Evolutionary conservation across 2,888 invertebrate species (phyloP).

Genomic region (Drosophila macrothrix): DNA sequence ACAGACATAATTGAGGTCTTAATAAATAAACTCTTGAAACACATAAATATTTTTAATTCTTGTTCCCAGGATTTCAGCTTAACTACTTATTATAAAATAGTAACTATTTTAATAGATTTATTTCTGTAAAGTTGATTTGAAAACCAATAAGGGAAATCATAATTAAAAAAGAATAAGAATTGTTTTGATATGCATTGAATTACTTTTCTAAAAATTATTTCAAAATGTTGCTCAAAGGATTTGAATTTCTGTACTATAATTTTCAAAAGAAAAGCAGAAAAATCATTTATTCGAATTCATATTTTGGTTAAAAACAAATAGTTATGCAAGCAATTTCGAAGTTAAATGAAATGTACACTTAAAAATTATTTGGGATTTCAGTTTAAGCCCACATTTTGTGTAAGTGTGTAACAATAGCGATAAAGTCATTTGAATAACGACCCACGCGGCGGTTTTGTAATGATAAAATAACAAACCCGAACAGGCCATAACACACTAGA

Average conservation of each 20-base stretch:
- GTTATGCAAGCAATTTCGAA: not conserved
- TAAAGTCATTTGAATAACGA: conserved; percentile 53
- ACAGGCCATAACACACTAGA: conserved; percentile 18
- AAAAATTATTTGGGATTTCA: not conserved
- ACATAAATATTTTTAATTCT: not conserved
- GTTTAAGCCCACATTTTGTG: not conserved
- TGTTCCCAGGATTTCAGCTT: not conserved
- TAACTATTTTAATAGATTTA: not conserved
- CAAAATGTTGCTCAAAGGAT: not conserved
- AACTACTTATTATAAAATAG: not conserved
- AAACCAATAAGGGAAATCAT: not conserved
- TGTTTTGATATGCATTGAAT: not conserved
- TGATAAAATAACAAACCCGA: conserved; percentile 70
- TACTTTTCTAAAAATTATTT: not conserved
- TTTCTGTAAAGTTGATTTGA: not conserved
- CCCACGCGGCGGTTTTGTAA: conserved; percentile 66
- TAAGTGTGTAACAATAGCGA: conserved; percentile 2
- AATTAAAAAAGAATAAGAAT: not conserved
- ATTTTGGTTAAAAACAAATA: not conserved
- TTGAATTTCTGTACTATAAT: not conserved
- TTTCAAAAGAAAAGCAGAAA: not conserved
- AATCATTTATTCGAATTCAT: not conserved
- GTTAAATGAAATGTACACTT: not conserved
- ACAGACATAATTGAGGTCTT: not conserved
- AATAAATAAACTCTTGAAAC: not conserved